Conservation (phyloP, 23 tunicate species). For the Trididemnum clinides region DNA sequence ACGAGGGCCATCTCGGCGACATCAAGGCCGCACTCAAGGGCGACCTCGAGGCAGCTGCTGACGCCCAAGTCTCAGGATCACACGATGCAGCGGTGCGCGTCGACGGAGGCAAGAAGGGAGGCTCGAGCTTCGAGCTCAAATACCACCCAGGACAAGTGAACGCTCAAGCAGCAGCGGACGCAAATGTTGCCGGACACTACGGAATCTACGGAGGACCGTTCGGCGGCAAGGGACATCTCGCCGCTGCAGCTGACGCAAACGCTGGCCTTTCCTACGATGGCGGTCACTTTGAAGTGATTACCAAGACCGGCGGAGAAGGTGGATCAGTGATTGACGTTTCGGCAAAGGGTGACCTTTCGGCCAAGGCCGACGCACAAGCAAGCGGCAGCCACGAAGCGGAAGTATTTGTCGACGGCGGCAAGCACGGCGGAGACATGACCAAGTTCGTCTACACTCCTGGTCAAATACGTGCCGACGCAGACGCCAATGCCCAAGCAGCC, state of each 20-base stretch:
- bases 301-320: slow-evolving; percentile 11
- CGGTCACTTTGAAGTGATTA: slow-evolving; percentile 3
- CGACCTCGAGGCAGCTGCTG: neutral
- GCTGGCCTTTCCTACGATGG: neutral
- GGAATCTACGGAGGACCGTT: neutral
- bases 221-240: slow-evolving; percentile 11
- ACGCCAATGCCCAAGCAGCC: neutral
- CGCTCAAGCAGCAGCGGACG: neutral
- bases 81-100: neutral
- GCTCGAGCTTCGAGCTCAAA: neutral
- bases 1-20: neutral
- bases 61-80: neutral
- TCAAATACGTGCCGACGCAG: neutral
- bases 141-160: slow-evolving; percentile 7
- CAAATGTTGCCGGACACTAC: neutral
- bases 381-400: slow-evolving; percentile 16
- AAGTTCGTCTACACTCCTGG: slow-evolving; percentile 12
- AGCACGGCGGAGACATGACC: neutral
- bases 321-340: neutral
- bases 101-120: slow-evolving; percentile 27
- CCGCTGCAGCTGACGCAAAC: neutral
- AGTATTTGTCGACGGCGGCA: neutral
- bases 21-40: slow-evolving; percentile 23
- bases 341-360: neutral
- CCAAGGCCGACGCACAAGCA: slow-evolving; percentile 2